Evolutionary conservation across 2,113 vertebrate genomes (phyloP).

Genomic region (Zapornia atra): DNA sequence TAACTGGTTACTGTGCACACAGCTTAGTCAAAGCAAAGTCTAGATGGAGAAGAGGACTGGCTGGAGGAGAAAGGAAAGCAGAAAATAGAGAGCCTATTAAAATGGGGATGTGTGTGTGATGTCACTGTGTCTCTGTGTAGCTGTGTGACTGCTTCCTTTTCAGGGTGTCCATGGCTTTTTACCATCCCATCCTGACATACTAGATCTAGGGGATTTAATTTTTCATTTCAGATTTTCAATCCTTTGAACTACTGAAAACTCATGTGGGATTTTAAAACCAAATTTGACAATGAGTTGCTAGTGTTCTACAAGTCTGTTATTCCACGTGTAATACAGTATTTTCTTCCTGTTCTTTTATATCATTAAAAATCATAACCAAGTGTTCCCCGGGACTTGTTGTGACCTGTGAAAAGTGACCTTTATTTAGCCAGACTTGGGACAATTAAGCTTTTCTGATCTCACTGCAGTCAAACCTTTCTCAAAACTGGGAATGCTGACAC

Average conservation of each 20-base stretch:
- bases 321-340: neutral
- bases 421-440: neutral
- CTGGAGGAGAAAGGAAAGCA: neutral
- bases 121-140: neutral
- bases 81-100: neutral
- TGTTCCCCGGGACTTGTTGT: neutral
- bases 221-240: neutral
- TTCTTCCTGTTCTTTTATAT: neutral
- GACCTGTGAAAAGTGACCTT: neutral
- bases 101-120: neutral
- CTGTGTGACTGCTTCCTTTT: neutral
- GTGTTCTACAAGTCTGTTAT: neutral
- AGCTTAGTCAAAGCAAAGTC: neutral
- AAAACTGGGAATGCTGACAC: fast-evolving
- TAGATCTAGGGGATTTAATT: neutral
- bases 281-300: neutral
- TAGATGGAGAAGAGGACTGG: neutral
- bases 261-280: neutral
- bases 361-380: neutral
- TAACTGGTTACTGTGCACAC: neutral
- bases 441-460: neutral
- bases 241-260: neutral
- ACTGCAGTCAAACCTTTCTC: neutral
- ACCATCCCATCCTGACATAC: neutral
- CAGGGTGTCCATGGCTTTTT: neutral